Evolutionary conservation across 2,888 invertebrate genomes (phyloP).

Genomic region (Saturnia pavonia): DNA sequence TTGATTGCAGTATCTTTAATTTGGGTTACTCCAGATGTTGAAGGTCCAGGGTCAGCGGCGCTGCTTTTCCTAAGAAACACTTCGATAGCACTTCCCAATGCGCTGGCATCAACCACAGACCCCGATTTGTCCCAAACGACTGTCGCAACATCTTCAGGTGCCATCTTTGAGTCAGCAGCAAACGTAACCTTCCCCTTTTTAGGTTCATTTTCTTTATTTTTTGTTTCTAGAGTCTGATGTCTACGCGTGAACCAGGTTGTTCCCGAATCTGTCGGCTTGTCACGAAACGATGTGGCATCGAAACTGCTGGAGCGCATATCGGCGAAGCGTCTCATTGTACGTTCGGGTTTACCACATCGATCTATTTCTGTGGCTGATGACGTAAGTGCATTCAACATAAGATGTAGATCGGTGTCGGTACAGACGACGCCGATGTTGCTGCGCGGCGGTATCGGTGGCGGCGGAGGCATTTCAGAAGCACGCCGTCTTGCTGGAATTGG

Average conservation of each 20-base stretch:
- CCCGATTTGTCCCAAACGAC: conserved; percentile 89
- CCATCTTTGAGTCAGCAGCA: conserved; percentile 83
- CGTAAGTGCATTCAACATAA: conserved; percentile 89
- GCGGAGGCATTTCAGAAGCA: conserved; percentile 88
- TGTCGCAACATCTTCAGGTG: conserved; percentile 81
- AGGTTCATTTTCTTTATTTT: conserved; percentile 76
- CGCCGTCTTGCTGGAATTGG: conserved; percentile 84
- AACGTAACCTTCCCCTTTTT: conserved; percentile 81
- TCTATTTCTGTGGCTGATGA: conserved; percentile 91
- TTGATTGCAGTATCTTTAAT: conserved; percentile 51
- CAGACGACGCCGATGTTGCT: conserved; percentile 86
- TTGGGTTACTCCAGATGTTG: conserved; percentile 50
- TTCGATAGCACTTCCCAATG: conserved; percentile 92
- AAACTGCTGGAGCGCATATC: conserved; percentile 92
- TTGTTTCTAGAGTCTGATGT: conserved; percentile 88
- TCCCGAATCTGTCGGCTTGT: conserved; percentile 71
- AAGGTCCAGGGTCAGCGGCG: conserved; percentile 67
- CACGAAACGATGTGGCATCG: conserved; percentile 88
- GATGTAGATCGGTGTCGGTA: conserved; percentile 90
- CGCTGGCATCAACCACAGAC: conserved; percentile 90
- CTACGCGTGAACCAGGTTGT: conserved; percentile 90
- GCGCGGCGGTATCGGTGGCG: conserved; percentile 71
- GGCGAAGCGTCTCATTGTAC: conserved; percentile 81
- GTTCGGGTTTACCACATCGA: conserved; percentile 84
- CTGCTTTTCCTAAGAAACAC: conserved; percentile 87